Evolutionary conservation across 2,797 vertebrate genomes (phyloP).

Genomic region (Neolamprologus multifasciatus): DNA sequence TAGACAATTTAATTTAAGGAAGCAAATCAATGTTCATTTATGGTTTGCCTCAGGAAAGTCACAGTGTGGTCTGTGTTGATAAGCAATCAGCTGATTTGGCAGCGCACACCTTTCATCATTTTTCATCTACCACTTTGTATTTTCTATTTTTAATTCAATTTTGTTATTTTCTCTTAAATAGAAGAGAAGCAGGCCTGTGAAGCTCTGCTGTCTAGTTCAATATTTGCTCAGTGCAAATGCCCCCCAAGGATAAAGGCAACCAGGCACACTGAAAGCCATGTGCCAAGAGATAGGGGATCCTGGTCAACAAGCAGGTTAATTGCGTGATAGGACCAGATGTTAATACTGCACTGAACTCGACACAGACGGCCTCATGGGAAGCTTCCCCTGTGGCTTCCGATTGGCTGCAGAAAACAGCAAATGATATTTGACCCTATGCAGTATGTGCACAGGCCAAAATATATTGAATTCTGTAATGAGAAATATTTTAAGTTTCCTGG

Average conservation of each 20-base stretch:
- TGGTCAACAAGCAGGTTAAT: constrained; percentile 70
- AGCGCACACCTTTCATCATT: neutral
- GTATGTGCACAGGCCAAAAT: neutral
- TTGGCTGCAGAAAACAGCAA: constrained; percentile 14
- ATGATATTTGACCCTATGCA: neutral
- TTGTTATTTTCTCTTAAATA: neutral
- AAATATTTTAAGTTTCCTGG: constrained; percentile 13
- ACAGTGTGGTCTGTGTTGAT: neutral
- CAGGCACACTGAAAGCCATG: constrained; percentile 31
- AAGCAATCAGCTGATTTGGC: neutral
- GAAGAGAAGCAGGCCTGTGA: neutral
- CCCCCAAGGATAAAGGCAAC: constrained; percentile 5
- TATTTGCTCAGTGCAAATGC: constrained; percentile 23
- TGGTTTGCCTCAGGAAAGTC: neutral
- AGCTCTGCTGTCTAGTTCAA: neutral
- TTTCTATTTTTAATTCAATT: neutral
- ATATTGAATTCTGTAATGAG: neutral
- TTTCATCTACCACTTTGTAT: neutral
- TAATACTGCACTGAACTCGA: constrained; percentile 7
- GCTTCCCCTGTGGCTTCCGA: neutral
- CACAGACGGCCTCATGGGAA: neutral
- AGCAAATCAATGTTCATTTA: neutral
- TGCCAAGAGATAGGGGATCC: constrained; percentile 37
- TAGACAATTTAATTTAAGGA: neutral
- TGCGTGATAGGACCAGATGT: constrained; percentile 50